Evolutionary conservation across 2,113 vertebrate genomes (phyloP), one percentile per base, ranked within the genome.

Genomic region (Otis tarda): DNA sequence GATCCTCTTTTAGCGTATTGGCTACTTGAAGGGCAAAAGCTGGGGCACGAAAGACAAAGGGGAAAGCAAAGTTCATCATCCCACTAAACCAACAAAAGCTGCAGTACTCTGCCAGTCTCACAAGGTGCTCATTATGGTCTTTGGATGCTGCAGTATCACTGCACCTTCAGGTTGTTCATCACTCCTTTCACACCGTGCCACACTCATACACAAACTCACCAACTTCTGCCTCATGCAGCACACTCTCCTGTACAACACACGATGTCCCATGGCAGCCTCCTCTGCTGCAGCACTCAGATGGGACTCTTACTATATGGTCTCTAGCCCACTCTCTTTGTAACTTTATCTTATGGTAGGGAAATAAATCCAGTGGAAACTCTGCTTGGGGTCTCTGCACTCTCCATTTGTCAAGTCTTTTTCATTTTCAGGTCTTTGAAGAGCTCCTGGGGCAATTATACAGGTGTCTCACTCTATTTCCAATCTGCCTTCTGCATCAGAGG

Each of bases 371-470:
- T 87, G 70, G 49, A 96, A 95, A 91, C 33, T 60, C 86, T 82
- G n/a, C 69, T 85, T 95, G 83, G 87, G 95, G 91, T 94, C 89
- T 95, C 94, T 95, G 77, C 53, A 37, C 85, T 96, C 91, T 95
- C 61, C 53, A 95, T 95, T 95, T 85, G 49, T 89, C 80, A 91
- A 84, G 39, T 47, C 61, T 84, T 87, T 90, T 94, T 84, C 49
- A 87, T 93, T 95, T 87, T 45, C 84, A 91, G 78, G 50, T 61
- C 84, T 93, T 91, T 91, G 82, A 94, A 90, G 75, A 64, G 39
- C 18, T 95, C 56, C 70, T 1, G 33, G 93, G 37, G 74, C 74
- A 93, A 89, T 91, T 95, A 90, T 22, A 70, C 63, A 80, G 47
- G n/a, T 85, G n/a, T 93, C 33, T 96, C 25, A 47, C 67, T 92